Percentiles rank a stretch among this genome's conserved stretches.
Conservation (phyloP, 1,140 invertebrate species). For the Dryas iulia region DNA sequence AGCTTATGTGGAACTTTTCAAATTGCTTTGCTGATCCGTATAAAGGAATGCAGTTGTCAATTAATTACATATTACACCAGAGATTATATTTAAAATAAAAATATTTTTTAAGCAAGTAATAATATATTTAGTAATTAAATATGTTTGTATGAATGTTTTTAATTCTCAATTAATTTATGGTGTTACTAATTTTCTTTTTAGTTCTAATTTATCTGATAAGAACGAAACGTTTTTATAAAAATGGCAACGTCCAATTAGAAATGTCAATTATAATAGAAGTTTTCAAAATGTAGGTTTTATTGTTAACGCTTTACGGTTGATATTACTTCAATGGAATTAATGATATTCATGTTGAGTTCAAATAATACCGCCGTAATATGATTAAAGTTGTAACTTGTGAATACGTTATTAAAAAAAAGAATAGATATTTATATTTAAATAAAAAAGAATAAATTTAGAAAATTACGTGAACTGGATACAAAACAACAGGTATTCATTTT, state of each 20-base stretch:
- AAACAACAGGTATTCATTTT: too few species aligned
- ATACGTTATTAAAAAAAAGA: neutral
- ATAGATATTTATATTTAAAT: too few species aligned
- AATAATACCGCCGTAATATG: neutral
- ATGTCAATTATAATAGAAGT: neutral
- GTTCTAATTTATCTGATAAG: neutral
- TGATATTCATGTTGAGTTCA: neutral
- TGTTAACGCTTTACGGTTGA: neutral
- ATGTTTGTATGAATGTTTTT: neutral
- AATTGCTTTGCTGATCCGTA: conserved; percentile 35
- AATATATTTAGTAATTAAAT: neutral
- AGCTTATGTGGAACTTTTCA: conserved; percentile 78
- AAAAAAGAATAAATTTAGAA: too few species aligned
- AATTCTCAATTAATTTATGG: neutral
- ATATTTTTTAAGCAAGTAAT: neutral
- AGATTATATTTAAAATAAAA: neutral
- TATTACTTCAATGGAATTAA: neutral
- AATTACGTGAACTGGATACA: too few species aligned
- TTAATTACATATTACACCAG: neutral
- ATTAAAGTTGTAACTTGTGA: neutral
- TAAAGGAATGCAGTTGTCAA: conserved; percentile 43
- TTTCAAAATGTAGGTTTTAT: neutral
- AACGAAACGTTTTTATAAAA: conserved; percentile 25
- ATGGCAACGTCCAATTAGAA: conserved; percentile 24
- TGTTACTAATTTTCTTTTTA: neutral